Percentiles rank a stretch among this genome's conserved stretches.
Evolutionary conservation across 92 coral and sea anemone species (phyloP).

Genomic region (Ricordea florida): DNA sequence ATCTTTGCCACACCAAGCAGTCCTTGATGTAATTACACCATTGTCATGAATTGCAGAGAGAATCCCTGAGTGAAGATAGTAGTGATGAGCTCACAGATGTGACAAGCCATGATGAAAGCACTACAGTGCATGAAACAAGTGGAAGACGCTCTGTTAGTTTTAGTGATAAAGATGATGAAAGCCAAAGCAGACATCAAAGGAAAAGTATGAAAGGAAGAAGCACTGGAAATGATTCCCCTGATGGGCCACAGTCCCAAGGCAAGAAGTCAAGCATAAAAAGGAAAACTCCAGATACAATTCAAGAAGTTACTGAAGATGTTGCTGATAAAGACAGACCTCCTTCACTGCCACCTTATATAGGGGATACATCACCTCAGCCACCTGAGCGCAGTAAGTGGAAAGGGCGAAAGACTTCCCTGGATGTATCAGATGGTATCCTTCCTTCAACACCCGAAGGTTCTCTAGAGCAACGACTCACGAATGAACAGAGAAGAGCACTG

Average conservation of each 20-base stretch:
- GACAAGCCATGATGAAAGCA: slow-evolving; percentile 83
- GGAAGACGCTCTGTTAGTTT: not conserved
- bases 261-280: slow-evolving; percentile 53
- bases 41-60: not conserved
- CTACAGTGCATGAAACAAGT: slow-evolving; percentile 19
- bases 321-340: slow-evolving; percentile 33
- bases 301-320: slow-evolving; percentile 53
- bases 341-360: slow-evolving; percentile 18
- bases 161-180: slow-evolving; percentile 7
- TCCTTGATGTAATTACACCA: not conserved
- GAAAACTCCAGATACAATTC: slow-evolving; percentile 35
- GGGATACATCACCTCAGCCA: slow-evolving; percentile 1
- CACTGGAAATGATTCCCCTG: slow-evolving; percentile 30
- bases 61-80: slow-evolving; percentile 25
- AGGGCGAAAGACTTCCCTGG: not conserved
- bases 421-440: slow-evolving; percentile 22
- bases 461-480: slow-evolving; percentile 18
- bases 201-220: slow-evolving; percentile 37
- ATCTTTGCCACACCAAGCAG: not conserved
- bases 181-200: slow-evolving; percentile 35
- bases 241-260: not conserved
- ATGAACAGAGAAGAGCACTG: slow-evolving; percentile 51
- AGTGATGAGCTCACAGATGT: slow-evolving; percentile 92
- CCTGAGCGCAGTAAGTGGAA: slow-evolving; percentile 10
- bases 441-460: slow-evolving; percentile 4